These are phyloP conservation scores for Manis crassicaudata DNA, from an alignment of 2,797 vertebrate species.

Conservation along the genomic window DNA sequence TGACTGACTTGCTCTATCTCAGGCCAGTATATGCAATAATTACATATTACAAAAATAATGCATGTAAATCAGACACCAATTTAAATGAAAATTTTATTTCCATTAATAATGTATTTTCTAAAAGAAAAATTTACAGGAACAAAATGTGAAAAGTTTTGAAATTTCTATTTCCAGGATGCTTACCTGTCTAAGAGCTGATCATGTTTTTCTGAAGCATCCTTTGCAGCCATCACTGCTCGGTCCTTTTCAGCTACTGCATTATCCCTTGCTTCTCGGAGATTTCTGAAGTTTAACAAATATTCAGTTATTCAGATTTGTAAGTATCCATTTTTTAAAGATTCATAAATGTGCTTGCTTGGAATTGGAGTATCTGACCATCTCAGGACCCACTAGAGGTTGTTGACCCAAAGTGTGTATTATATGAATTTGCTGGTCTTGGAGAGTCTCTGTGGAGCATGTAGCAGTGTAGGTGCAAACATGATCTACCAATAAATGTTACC, in stretches of 20 bases:
- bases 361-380: neutral
- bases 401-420: neutral
- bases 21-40: neutral
- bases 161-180: conserved; percentile 80
- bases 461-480: neutral
- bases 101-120: neutral
- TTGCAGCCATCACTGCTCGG: conserved; percentile 90
- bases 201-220: conserved; percentile 92
- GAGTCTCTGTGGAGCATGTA: neutral
- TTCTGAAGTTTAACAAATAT: conserved; percentile 86
- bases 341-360: neutral
- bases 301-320: conserved; percentile 63
- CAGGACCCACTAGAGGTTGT: neutral
- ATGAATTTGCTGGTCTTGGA: neutral
- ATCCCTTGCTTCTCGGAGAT: conserved; percentile 95
- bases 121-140: neutral
- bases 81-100: conserved; percentile 48
- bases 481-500: neutral
- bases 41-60: neutral
- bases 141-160: neutral
- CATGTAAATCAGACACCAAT: neutral
- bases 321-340: conserved; percentile 30
- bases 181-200: conserved; percentile 96
- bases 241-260: conserved; percentile 95
- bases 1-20: neutral